Conservation (phyloP, 2,797 vertebrate species). For the Anisognathus igniventris region DNA sequence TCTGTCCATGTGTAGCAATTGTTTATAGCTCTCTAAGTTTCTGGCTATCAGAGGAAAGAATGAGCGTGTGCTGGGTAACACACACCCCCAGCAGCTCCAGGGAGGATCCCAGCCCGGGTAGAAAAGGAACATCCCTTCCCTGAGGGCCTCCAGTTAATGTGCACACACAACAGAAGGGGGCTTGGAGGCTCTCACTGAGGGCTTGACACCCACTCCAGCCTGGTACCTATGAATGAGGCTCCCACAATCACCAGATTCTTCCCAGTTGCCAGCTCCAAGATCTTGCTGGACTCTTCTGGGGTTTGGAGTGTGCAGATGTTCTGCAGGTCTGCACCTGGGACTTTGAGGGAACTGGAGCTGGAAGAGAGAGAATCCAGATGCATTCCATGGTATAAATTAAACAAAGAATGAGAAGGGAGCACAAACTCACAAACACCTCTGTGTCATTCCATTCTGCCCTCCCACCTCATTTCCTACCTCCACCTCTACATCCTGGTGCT, state of each 20-base stretch:
- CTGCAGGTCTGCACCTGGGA: constrained; percentile 78
- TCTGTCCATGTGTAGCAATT: neutral
- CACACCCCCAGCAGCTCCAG: neutral
- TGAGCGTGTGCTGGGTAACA: neutral
- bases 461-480: neutral
- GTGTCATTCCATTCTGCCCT: neutral
- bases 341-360: constrained; percentile 76
- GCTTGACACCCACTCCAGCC: neutral
- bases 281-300: constrained; percentile 78
- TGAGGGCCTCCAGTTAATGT: neutral
- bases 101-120: neutral
- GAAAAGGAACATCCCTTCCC: neutral
- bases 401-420: neutral
- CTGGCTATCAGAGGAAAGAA: neutral
- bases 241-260: constrained; percentile 79
- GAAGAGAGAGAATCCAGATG: neutral
- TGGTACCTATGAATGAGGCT: constrained; percentile 85
- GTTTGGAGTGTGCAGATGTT: constrained; percentile 78
- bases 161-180: rapidly evolving
- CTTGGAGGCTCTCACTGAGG: neutral
- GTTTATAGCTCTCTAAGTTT: neutral
- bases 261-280: constrained; percentile 72
- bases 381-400: neutral
- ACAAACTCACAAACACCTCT: neutral
- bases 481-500: neutral